Evolutionary conservation across 2,888 invertebrate genomes (phyloP).

Genomic region (Catocala sponsa): DNA sequence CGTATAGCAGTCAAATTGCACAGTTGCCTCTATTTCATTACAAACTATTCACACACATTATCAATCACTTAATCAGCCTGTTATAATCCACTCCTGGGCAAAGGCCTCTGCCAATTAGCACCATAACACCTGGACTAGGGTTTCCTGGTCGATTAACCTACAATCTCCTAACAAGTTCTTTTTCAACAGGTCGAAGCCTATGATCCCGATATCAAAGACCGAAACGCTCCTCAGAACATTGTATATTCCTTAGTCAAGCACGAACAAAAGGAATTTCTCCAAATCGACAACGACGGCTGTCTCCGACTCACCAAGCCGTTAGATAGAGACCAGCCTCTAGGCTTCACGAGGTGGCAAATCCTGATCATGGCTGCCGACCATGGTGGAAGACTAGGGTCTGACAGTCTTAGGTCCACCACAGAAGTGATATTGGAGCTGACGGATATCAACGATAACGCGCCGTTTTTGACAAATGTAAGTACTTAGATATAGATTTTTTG

Average conservation of each 20-base stretch:
- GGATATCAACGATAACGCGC: conserved; percentile 98
- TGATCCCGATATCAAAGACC: conserved; percentile 95
- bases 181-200: conserved; percentile 90
- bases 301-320: conserved; percentile 92
- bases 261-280: conserved; percentile 91
- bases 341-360: conserved; percentile 93
- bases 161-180: neutral
- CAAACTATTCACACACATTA: no score
- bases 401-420: conserved; percentile 89
- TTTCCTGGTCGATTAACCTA: no score
- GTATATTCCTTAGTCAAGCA: conserved; percentile 92
- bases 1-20: no score
- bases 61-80: no score
- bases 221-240: conserved; percentile 92
- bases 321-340: conserved; percentile 96
- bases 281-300: conserved; percentile 93
- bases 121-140: no score
- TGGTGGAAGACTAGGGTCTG: conserved; percentile 88
- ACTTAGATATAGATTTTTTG: conserved; percentile 9
- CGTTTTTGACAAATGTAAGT: conserved; percentile 93
- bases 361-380: conserved; percentile 93
- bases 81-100: no score
- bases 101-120: no score
- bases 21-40: no score
- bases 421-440: conserved; percentile 91